Conservation (phyloP, 2,797 vertebrate species). For the Acrocephalus scirpaceus region DNA sequence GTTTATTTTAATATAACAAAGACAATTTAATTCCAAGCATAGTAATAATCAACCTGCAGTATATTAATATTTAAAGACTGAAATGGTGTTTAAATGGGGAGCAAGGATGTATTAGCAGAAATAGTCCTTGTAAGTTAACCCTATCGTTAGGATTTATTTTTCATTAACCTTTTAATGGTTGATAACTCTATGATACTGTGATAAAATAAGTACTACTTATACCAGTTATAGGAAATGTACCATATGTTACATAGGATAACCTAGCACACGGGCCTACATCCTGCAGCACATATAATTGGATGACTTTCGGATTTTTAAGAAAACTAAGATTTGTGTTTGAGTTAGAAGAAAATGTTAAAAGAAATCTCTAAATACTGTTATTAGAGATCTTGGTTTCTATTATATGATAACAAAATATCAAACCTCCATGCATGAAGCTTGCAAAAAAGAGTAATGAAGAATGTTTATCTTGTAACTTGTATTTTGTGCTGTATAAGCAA, state of each 20-base stretch:
- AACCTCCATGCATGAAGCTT: neutral
- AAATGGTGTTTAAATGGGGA: neutral
- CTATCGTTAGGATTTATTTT: neutral
- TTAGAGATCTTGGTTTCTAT: neutral
- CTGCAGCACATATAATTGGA: neutral
- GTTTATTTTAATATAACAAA: neutral
- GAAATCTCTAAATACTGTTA: neutral
- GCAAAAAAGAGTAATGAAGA: neutral
- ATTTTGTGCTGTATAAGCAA: neutral
- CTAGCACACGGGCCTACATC: neutral
- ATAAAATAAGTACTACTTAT: neutral
- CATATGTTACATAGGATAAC: neutral
- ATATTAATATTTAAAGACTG: neutral
- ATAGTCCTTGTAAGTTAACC: neutral
- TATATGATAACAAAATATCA: neutral
- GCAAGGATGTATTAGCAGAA: neutral
- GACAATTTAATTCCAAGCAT: neutral
- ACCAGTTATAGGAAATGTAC: neutral
- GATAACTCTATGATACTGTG: neutral
- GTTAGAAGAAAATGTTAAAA: neutral
- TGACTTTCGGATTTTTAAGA: neutral
- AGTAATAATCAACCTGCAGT: neutral
- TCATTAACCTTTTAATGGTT: slow-evolving; percentile 3
- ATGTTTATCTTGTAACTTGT: neutral
- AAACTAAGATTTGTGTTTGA: neutral